phyloP scores from a whole-genome alignment of 2,888 invertebrate genomes.

The Steinernema scapterisci region DNA sequence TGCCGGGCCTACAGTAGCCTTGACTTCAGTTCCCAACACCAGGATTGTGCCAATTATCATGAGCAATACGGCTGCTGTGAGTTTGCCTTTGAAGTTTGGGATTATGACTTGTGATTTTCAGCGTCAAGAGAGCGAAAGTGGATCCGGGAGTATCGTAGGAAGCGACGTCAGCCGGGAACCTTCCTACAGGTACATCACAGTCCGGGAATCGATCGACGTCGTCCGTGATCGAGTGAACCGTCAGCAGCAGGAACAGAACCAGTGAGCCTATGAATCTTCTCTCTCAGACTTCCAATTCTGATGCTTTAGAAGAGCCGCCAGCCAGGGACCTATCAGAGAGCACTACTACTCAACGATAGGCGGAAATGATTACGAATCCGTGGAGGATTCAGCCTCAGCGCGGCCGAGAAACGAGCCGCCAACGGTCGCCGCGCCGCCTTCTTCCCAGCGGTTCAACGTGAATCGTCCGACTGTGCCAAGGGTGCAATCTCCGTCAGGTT shows the following conservation, averaged over 20 bases:
- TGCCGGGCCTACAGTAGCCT: not conserved
- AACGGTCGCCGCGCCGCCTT: not conserved
- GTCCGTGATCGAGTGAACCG: conserved; percentile 59
- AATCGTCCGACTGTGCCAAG: not conserved
- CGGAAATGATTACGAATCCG: conserved; percentile 63
- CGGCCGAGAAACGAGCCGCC: too few relatives aligned
- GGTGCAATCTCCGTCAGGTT: conserved; percentile 8
- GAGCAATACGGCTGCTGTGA: not conserved
- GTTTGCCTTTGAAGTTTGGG: not conserved
- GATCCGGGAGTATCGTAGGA: conserved; percentile 44
- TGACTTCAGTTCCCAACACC: not conserved
- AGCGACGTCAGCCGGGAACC: conserved; percentile 49
- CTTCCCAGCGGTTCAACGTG: not conserved
- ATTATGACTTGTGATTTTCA: conserved; percentile 22
- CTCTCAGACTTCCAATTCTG: not conserved
- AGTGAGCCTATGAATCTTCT: conserved; percentile 42
- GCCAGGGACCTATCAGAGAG: conserved; percentile 51
- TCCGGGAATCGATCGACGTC: conserved; percentile 58
- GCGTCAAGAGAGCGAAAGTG: conserved; percentile 44
- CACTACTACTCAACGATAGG: conserved; percentile 64
- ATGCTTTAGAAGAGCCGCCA: not conserved
- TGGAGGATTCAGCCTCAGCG: conserved; percentile 36
- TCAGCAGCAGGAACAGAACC: conserved; percentile 44
- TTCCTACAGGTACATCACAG: conserved; percentile 64
- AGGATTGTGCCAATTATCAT: not conserved